A percentile compares a stretch with the other conserved stretches of the same genome.
Evolutionary conservation across 2,888 invertebrate species (phyloP).

Genomic region (Lasioglossum morio): DNA sequence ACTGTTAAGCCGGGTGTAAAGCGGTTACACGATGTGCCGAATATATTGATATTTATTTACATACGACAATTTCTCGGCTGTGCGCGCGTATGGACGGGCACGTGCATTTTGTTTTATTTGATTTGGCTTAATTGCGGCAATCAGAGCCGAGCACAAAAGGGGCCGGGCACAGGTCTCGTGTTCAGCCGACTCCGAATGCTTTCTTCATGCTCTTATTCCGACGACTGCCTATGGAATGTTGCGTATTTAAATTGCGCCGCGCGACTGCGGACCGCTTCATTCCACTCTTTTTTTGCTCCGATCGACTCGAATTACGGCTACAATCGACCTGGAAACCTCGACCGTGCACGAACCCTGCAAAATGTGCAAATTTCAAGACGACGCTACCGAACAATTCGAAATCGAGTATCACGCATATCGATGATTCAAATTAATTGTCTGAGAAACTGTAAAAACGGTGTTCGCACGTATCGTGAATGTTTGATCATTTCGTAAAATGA

Average conservation of each 20-base stretch:
- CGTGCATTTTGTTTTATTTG: slow-evolving; percentile 61
- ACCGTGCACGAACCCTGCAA: background rate
- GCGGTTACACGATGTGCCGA: slow-evolving; percentile 73
- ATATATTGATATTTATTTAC: slow-evolving; percentile 60
- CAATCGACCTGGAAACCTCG: background rate
- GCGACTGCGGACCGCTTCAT: background rate
- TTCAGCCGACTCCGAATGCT: background rate
- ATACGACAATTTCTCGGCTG: slow-evolving; percentile 28
- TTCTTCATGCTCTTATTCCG: background rate
- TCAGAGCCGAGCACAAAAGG: background rate
- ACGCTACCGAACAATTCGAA: background rate
- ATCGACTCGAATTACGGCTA: background rate
- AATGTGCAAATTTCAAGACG: background rate
- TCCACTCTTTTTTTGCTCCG: background rate
- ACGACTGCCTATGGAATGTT: background rate
- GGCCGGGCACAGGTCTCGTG: background rate
- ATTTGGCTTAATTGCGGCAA: slow-evolving; percentile 48
- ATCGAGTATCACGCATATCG: background rate
- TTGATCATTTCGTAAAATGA: background rate
- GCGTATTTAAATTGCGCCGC: background rate
- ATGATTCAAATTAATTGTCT: background rate
- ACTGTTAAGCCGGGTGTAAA: slow-evolving; percentile 81
- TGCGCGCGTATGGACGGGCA: slow-evolving; percentile 16
- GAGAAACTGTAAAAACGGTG: background rate
- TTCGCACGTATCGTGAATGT: background rate